phyloP scores from a whole-genome alignment of 2,888 invertebrate species.

The Meta bourneti region DNA sequence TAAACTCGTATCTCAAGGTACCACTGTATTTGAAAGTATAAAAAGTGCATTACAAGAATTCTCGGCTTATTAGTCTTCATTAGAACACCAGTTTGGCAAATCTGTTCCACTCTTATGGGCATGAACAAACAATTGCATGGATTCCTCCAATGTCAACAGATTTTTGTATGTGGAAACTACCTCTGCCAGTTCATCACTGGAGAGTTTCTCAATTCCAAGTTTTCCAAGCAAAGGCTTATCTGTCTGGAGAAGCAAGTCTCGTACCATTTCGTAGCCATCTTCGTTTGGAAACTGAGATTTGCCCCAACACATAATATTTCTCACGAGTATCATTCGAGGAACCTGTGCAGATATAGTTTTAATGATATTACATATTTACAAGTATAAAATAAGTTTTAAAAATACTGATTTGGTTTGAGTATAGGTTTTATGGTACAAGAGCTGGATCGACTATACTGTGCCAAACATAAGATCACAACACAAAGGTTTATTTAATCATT shows the following conservation, averaged over 20 bases:
- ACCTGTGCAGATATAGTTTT: not conserved
- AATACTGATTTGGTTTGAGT: too few relatives aligned
- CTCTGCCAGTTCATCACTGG: not conserved
- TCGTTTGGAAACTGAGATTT: not conserved
- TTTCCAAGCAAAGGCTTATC: not conserved
- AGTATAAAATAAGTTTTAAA: too few relatives aligned
- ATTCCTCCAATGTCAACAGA: not conserved
- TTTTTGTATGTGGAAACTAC: not conserved
- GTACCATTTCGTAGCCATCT: not conserved
- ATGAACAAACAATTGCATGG: not conserved
- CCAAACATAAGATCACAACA: too few relatives aligned
- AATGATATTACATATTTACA: too few relatives aligned
- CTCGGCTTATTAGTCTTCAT: not conserved
- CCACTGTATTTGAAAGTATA: too few relatives aligned
- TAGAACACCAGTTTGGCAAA: not conserved
- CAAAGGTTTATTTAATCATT: too few relatives aligned
- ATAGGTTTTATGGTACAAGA: too few relatives aligned
- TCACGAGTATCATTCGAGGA: not conserved
- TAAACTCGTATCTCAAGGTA: too few relatives aligned
- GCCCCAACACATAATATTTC: conserved; percentile 4
- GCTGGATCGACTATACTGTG: too few relatives aligned
- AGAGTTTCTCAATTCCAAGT: not conserved
- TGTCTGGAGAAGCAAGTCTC: conserved; percentile 4
- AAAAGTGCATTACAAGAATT: too few relatives aligned
- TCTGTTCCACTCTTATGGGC: not conserved